phyloP scores from a whole-genome alignment of 2,797 vertebrate genomes.

The Pitangus sulphuratus region DNA sequence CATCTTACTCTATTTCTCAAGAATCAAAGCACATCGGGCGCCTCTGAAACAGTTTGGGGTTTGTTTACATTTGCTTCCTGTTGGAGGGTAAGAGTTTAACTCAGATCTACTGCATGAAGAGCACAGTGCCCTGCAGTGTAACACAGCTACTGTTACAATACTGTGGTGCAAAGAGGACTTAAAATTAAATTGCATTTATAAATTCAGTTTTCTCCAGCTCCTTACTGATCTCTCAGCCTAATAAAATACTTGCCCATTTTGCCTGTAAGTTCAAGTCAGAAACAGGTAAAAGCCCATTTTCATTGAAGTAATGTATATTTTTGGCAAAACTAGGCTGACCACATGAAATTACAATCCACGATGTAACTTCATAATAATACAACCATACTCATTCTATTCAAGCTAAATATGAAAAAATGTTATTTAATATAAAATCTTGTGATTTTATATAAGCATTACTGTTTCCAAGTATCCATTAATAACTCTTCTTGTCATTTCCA shows the following conservation, averaged over 20 bases:
- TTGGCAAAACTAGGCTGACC: neutral
- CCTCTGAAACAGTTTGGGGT: neutral
- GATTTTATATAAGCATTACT: neutral
- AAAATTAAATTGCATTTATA: neutral
- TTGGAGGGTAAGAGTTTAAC: neutral
- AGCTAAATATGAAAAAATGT: neutral
- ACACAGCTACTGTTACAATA: neutral
- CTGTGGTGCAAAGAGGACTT: neutral
- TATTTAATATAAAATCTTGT: neutral
- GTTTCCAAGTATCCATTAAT: neutral
- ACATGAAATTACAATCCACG: neutral
- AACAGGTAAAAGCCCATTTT: neutral
- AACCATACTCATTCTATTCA: neutral
- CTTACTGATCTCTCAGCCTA: neutral
- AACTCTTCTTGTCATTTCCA: neutral
- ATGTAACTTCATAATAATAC: neutral
- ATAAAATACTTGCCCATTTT: neutral
- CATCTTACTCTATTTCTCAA: neutral
- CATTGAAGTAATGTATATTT: neutral
- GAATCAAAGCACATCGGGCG: neutral
- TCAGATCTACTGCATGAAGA: neutral
- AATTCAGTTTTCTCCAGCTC: neutral
- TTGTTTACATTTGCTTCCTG: neutral
- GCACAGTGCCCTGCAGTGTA: neutral
- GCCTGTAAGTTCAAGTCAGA: neutral